phyloP scores from a whole-genome alignment of 1,140 invertebrate species.

The Meloidogyne hapla region DNA sequence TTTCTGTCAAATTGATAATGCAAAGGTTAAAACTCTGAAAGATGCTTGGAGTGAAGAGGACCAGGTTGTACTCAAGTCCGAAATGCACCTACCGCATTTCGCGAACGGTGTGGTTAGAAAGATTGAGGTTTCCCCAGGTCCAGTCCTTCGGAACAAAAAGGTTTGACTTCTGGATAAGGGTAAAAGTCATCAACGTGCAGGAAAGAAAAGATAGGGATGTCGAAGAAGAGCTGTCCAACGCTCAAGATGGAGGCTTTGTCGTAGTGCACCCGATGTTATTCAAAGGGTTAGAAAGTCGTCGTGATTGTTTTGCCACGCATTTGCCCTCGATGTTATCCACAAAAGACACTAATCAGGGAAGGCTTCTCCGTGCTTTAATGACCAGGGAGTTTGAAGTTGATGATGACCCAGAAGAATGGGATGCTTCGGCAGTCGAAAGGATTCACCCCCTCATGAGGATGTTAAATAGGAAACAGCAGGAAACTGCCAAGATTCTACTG shows the following conservation, averaged over 20 bases:
- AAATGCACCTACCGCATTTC: not conserved
- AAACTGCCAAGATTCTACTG: not conserved
- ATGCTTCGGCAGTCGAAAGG: slow-evolving; percentile 2
- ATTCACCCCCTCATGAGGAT: not conserved
- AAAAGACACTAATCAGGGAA: not conserved
- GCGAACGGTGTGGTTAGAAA: not conserved
- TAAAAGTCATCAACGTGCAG: not conserved
- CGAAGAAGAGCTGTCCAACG: not conserved
- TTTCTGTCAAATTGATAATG: not conserved
- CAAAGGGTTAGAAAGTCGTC: not conserved
- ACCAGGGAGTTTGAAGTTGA: not conserved
- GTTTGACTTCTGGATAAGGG: not conserved
- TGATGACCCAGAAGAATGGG: not conserved
- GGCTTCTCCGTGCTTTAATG: not conserved
- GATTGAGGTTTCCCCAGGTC: not conserved
- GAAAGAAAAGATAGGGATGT: not conserved
- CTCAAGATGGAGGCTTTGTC: not conserved
- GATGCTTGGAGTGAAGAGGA: not conserved
- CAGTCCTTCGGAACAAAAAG: not conserved
- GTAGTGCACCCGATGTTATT: not conserved
- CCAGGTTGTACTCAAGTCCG: not conserved
- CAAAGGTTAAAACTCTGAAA: not conserved
- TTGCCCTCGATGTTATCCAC: not conserved
- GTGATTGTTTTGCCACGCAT: not conserved
- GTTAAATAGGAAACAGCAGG: not conserved